Evolutionary conservation across 2,113 vertebrate genomes (phyloP), one percentile per base, ranked within the genome.

Genomic region (Lamprotornis superbus): DNA sequence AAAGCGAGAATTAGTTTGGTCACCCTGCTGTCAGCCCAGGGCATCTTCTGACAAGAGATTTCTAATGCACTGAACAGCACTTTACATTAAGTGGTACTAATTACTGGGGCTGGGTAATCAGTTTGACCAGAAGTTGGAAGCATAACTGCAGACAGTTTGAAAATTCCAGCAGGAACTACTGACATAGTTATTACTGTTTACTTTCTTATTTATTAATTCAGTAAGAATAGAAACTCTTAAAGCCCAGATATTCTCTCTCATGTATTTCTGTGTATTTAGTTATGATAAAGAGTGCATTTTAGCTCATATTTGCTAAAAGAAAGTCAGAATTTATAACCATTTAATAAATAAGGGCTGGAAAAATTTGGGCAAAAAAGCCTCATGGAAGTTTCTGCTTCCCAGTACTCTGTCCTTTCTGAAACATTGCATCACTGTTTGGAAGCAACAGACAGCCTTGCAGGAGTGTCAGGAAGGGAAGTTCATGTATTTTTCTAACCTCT

Each of bases 11-110:
- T 97, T 96, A 97, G 95, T 93, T 94, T 96, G 93, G 95, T 97
- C 96, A 97, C 63, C 81, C 93, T 94, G 96, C 94, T 96, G 95
- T 97, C 93, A 97, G 93, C 95, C 95, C 95, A 94, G 95, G 93
- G 94, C 94, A 89, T 87, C 93, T 94, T 94, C 90, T 97, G 92
- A 97, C 96, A 96, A 97, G 96, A 96, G 74, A 94, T 96, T 96
- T 91, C 84, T 97, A 94, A 94, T 86, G 90, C 83, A 76, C 83
- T 94, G 87, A 95, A 68, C 82, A 96, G 91, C 80, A 89, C 79
- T 95, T 97, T 94, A 96, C 91, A 95, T 87, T 94, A 96, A 96
- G 95, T 96, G 94, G 74, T 88, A 94, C 93, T 96, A 97, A 96
- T 95, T 97, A 94, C 73, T 79, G 47, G 73, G 61, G 68, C 67